These are phyloP conservation scores for Otocyon megalotis DNA, from an alignment of 2,113 vertebrate genomes.

Conservation along the genomic window DNA sequence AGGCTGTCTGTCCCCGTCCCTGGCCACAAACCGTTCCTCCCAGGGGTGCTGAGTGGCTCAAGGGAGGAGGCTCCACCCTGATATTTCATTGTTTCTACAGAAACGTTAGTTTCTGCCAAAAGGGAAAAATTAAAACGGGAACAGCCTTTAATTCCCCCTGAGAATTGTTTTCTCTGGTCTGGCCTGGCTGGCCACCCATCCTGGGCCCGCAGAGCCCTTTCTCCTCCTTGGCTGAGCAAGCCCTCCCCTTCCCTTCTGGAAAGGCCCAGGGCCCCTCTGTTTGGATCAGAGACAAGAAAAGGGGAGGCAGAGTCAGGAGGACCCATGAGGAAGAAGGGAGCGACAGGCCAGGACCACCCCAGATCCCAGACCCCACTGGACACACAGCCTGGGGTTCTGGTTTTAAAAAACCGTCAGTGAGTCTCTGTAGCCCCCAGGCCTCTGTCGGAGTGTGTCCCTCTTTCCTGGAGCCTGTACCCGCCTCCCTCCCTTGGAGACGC, in stretches of 20 bases:
- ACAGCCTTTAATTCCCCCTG: not conserved
- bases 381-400: fast-evolving
- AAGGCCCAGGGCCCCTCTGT: not conserved
- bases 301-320: not conserved
- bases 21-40: not conserved
- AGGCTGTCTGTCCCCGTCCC: not conserved
- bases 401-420: not conserved
- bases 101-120: slow-evolving; percentile 74
- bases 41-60: not conserved
- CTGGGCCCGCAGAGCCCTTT: not conserved
- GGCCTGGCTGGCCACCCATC: not conserved
- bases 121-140: slow-evolving; percentile 65
- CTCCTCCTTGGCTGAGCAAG: not conserved
- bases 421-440: not conserved
- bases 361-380: not conserved
- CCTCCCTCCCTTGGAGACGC: not conserved
- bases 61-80: slow-evolving; percentile 75
- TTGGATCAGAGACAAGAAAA: not conserved
- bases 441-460: not conserved
- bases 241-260: not conserved
- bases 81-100: slow-evolving; percentile 78
- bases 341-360: fast-evolving
- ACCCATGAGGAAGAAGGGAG: no score
- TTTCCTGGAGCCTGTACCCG: fast-evolving
- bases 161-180: not conserved